Evolutionary conservation across 2,113 vertebrate species (phyloP), one percentile per base, ranked within the genome.

Genomic region (Cyprinodon variegatus): DNA sequence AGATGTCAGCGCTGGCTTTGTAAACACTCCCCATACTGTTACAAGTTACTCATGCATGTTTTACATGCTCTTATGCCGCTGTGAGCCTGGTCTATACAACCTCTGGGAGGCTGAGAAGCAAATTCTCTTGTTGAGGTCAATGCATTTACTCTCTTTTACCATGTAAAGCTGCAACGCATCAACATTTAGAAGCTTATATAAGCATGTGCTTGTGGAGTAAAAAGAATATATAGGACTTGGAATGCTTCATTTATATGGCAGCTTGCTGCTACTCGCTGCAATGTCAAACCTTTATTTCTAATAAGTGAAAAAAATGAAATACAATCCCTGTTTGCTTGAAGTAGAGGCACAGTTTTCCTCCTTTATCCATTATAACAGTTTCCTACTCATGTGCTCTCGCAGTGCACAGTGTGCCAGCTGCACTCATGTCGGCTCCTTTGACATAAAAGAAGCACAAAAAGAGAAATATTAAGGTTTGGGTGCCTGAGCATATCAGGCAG

Each of bases 31-130:
- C 76, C 70, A 67, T 81, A 85, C 89, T 83, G 83, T 79, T 78
- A 70, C 67, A 57, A 81, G 75, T 85, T 85, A 89, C 90, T 90
- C 83, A 83, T 85, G 81, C 89, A 77, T 90, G 87, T 85, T 88
- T 86, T 76, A 88, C 90, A 89, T 90, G 70, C 83, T 61, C 73
- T 81, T 83, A 68, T 76, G 57, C 71, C 65, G 79, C 81, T 50
- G 65, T 65, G 67, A 77, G 77, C 77, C 84, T 74, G 68, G 81
- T 43, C 83, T 65, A 37, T 4, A 63, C 61, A 84, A 69, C 69
- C 89, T 86, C 86, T 84, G 79, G 17, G 81, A 78, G 86, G 72
- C 70, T 76, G 37, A 66, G 50, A 66, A 74, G 70, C 68, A 82
- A 77, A 61, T 80, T 69, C 43, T 72, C 63, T 11, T 75, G 60